Base-by-base conservation (phyloP, 53 echinoderm and acorn worm genomes). In the Antedon mediterranea region DNA sequence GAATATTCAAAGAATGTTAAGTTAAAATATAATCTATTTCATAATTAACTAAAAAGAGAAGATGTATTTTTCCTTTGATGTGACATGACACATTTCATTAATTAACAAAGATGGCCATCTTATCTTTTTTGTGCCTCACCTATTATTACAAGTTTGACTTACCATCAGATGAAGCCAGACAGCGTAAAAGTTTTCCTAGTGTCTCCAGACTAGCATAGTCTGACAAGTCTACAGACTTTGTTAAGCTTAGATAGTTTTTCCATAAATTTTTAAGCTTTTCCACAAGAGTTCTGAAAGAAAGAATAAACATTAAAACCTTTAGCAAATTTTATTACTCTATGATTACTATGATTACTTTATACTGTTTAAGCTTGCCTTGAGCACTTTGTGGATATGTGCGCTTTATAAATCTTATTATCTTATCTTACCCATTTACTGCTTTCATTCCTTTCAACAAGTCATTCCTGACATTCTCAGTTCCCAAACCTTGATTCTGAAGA, bases 221-320 rank as follows among this genome's bases (percentile, higher is more conserved):
- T 26, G 32, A 32, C 14, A 76, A 23, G 34, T 34, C 34, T 6
- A 7, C 34, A 33, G 32, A 32, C 9, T 32, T 76, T 26, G 34
- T 32, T 76, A 34, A 76, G 28, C 34, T 33, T 33, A 33, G 34
- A 28, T 76, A 76, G 32, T 76, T 34, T 15, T 76, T 76, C 76
- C 76, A 76, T 3, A 76, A 34, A 28, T 76, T 23, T 18, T 76
- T 31, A 26, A 76, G 34, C n/a, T 76, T 76, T 23, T 33, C 34
- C 6, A 76, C 29, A 15, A 76, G 28, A 76, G 32, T 34, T 34
- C 76, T 76, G 7, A 34, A 0, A 13, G 26, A 32, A 76, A 33
- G 9, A 34, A 33, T 37, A 4, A 37, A 6, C 11, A 6, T 37
- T 11, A 37, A 23, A 72, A 5, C 5, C 4, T 23, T 28, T 28